A percentile compares a stretch with the other conserved stretches of the same genome.
Conservation (phyloP, 1,140 invertebrate genomes). For the Dreissena polymorpha region DNA sequence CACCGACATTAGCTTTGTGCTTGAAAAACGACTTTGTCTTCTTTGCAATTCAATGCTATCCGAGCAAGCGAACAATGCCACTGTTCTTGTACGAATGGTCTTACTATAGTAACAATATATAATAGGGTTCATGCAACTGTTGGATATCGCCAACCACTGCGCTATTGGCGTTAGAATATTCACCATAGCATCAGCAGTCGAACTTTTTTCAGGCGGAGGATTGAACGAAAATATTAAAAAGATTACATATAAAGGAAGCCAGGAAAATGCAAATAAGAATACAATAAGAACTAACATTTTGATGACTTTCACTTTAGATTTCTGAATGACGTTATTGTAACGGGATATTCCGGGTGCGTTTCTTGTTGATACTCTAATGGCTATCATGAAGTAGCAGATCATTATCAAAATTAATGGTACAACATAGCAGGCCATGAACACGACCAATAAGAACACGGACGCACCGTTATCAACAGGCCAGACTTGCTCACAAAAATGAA, state of each 20-base stretch:
- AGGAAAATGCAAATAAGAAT: conserved; percentile 95
- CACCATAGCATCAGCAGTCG: background rate
- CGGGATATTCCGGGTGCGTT: conserved; percentile 87
- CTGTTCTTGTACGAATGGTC: conserved; percentile 94
- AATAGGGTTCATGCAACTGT: conserved; percentile 98
- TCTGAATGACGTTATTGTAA: conserved; percentile 72
- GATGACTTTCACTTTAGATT: conserved; percentile 85
- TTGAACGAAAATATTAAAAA: conserved; percentile 62
- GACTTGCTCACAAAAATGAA: conserved; percentile 61
- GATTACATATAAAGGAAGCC: conserved; percentile 92
- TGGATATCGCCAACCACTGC: conserved; percentile 97
- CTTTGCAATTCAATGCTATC: conserved; percentile 20
- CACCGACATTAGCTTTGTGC: conserved; percentile 59
- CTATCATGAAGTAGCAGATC: conserved; percentile 95
- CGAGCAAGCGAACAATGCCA: conserved; percentile 57
- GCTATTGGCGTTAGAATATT: conserved; percentile 86
- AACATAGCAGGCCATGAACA: conserved; percentile 95
- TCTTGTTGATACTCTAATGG: conserved; percentile 93
- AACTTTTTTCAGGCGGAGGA: conserved; percentile 15
- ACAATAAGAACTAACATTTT: conserved; percentile 98
- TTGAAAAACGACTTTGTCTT: conserved; percentile 55
- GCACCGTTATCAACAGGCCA: conserved; percentile 83
- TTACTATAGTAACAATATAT: conserved; percentile 99
- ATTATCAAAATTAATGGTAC: conserved; percentile 94
- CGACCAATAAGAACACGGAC: conserved; percentile 92